Evolutionary conservation across 1,140 invertebrate species (phyloP).

Genomic region (Gryllus bimaculatus): DNA sequence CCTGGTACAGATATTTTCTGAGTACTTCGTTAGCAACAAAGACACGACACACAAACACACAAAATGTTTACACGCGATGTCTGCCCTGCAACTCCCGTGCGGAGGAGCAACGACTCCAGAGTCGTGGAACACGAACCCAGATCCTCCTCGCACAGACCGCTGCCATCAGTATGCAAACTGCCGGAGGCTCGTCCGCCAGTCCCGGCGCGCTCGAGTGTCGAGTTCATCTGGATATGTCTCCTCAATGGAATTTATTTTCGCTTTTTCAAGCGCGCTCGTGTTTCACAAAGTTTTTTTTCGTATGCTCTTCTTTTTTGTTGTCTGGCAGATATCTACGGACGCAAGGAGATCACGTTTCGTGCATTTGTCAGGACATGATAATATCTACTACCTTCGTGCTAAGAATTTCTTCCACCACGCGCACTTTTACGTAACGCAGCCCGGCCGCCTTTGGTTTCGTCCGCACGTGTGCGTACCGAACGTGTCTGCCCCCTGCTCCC

Average conservation of each 20-base stretch:
- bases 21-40: no score
- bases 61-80: no score
- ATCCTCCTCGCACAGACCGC: no score
- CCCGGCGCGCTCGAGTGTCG: background rate
- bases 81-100: no score
- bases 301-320: background rate
- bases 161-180: no score
- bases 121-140: no score
- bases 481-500: no score
- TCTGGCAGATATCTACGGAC: background rate
- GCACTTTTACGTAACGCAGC: background rate
- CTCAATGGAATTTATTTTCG: background rate
- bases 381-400: background rate
- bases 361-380: background rate
- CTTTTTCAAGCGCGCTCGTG: background rate
- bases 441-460: background rate
- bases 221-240: background rate
- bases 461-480: no score
- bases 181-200: no score
- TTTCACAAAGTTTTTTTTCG: background rate
- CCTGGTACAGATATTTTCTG: no score
- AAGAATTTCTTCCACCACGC: background rate
- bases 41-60: no score
- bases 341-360: background rate
- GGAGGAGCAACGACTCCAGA: no score